A percentile compares a stretch with the other conserved stretches of the same genome.
Conservation (phyloP, 1,140 invertebrate genomes). For the Brachionus rotundiformis region DNA sequence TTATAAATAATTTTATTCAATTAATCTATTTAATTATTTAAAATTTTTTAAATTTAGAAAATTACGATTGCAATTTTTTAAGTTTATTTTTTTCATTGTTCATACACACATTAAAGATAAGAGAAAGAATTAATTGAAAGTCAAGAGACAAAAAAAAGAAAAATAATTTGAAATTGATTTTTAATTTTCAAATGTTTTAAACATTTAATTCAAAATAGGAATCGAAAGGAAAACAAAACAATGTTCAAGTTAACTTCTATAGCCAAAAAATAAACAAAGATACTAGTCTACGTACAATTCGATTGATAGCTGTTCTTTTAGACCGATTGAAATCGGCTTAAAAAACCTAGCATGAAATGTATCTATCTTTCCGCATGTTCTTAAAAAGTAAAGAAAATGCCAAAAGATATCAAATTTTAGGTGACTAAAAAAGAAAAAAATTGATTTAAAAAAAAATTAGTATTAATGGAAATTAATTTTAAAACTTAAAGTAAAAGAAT, state of each 20-base stretch:
- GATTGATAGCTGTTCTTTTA: background rate
- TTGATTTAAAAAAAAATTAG: background rate
- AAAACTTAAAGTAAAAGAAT: background rate
- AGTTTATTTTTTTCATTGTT: background rate
- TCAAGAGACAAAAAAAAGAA: background rate
- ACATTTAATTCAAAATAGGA: conserved; percentile 5
- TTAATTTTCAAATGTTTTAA: conserved; percentile 29
- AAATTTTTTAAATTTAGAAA: conserved; percentile 20
- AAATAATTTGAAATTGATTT: background rate
- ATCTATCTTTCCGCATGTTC: background rate
- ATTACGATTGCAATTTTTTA: conserved; percentile 39
- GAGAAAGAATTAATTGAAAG: conserved; percentile 9
- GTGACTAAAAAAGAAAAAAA: background rate
- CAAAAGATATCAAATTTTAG: background rate
- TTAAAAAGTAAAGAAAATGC: background rate
- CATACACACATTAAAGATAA: conserved; percentile 11
- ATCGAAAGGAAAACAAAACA: background rate
- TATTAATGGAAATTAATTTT: conserved; percentile 11
- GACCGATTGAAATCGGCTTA: background rate
- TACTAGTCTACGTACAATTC: conserved; percentile 1
- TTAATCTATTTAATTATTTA: conserved; percentile 37
- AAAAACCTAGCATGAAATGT: background rate
- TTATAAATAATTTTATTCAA: conserved; percentile 47
- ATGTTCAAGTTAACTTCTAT: background rate
- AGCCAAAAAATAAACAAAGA: background rate